A percentile compares a stretch with the other conserved stretches of the same genome.
These are phyloP conservation scores for Chrysocyon brachyurus DNA, from an alignment of 2,797 vertebrate genomes.

Conservation along the genomic window DNA sequence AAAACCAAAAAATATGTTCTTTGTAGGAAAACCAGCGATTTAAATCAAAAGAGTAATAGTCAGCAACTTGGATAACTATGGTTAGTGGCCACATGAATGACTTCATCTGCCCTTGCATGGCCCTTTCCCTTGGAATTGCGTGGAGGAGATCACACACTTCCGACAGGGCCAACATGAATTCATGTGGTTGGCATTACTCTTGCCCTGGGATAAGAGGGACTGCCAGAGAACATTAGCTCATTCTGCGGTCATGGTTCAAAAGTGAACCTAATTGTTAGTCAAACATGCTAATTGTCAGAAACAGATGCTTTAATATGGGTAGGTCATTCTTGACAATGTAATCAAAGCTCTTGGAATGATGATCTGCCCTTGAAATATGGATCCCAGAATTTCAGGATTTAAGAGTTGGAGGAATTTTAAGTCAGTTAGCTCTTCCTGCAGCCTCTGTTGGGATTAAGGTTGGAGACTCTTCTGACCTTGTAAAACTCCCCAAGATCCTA, in stretches of 20 bases:
- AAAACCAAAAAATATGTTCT: slow-evolving; percentile 12
- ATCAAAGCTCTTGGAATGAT: slow-evolving; percentile 34
- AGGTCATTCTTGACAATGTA: slow-evolving; percentile 56
- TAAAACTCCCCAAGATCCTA: slow-evolving; percentile 6
- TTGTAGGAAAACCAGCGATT: slow-evolving; percentile 38
- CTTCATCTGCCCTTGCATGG: slow-evolving; percentile 30
- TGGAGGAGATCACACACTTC: background rate
- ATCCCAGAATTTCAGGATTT: slow-evolving; percentile 28
- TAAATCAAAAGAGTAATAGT: slow-evolving; percentile 33
- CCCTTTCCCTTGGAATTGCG: slow-evolving; percentile 8
- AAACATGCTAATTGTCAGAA: slow-evolving; percentile 55
- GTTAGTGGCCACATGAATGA: background rate
- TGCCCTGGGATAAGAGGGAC: slow-evolving; percentile 9
- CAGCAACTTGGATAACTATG: background rate
- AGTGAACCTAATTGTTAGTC: slow-evolving; percentile 30
- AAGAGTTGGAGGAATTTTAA: background rate
- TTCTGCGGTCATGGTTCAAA: slow-evolving; percentile 59
- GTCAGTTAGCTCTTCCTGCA: background rate
- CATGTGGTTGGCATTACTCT: slow-evolving; percentile 15
- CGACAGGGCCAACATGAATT: background rate
- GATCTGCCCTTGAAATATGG: slow-evolving; percentile 14
- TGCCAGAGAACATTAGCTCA: slow-evolving; percentile 27
- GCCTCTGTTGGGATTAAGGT: slow-evolving; percentile 29
- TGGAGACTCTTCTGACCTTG: background rate
- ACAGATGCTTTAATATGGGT: slow-evolving; percentile 30